Evolutionary conservation across 2,888 invertebrate genomes (phyloP), one percentile per base, ranked within the genome.

Genomic region (Ochropacha duplaris): DNA sequence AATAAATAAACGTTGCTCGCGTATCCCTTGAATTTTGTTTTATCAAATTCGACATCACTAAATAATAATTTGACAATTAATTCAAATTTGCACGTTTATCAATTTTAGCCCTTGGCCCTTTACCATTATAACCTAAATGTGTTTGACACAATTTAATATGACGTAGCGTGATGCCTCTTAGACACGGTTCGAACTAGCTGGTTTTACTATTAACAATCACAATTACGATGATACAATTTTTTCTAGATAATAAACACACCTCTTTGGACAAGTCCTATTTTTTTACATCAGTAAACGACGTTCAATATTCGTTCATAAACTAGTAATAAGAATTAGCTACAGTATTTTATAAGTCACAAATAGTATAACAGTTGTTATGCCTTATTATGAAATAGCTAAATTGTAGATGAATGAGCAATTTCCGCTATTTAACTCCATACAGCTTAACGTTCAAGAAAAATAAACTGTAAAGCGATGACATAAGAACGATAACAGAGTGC

Each of bases 101-200:
- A 64, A 66, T 62, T 60, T 62, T 66, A 19, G 67, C 65, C 60
- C 59, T 57, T 28, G 34, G 57, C 57, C 66, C 49, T 58, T 52
- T 58, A 28, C 14, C 39, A 26, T 44, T 49, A 44, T 26, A 26
- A 22, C 57, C 65, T 56, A 65, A 69, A 49, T 77, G 80, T 81
- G 80, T 81, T 79, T 80, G 66, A 81, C 81, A 81, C 80, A 78
- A 71, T 55, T 31, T 31, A 72, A 78, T 71, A 78, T 75, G 76
- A 78, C 74, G 54, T 69, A 68, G 65, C 66, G 64, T 50, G 57
- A 68, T 72, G 73, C 64, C 74, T 74, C 39, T 65, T 19, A 74
- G 73, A 69, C 74, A 71, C 54, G 34, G 54, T 31, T 50, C 50
- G 49, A 44, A 44, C 44, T 44, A 6, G 55, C 50, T 55, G 52